A percentile compares a stretch with the other conserved stretches of the same genome.
phyloP scores from a whole-genome alignment of 2,888 invertebrate genomes.

The Lagria hirta region DNA sequence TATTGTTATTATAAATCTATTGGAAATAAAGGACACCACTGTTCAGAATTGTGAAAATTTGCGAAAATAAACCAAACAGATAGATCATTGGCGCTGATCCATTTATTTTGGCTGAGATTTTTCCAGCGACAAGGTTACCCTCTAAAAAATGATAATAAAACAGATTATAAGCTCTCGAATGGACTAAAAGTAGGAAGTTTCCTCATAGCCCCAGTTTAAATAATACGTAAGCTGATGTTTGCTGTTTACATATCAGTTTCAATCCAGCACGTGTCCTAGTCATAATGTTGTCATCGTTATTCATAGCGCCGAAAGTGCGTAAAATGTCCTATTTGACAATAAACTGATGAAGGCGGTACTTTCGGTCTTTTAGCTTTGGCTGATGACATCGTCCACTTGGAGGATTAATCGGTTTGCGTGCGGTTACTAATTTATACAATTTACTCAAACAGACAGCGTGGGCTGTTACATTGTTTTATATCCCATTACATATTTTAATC shows the following conservation, averaged over 20 bases:
- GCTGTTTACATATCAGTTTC: slow-evolving; percentile 5
- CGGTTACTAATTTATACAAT: slow-evolving; percentile 33
- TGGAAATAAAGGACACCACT: too few species aligned
- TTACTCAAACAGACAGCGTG: slow-evolving; percentile 33
- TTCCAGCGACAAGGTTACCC: slow-evolving; percentile 6
- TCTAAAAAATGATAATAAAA: too few species aligned
- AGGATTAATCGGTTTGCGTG: slow-evolving; percentile 31
- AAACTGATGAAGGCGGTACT: slow-evolving; percentile 12
- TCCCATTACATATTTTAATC: slow-evolving; percentile 24
- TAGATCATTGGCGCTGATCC: slow-evolving; percentile 16
- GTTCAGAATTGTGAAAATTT: slow-evolving; percentile 1
- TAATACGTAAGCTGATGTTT: slow-evolving; percentile 14
- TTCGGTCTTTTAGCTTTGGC: slow-evolving; percentile 8
- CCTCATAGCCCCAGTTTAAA: slow-evolving; percentile 16
- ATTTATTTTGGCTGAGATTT: slow-evolving; percentile 10
- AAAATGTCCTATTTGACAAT: slow-evolving; percentile 13
- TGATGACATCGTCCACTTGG: slow-evolving; percentile 13
- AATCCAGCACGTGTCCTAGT: slow-evolving; percentile 5
- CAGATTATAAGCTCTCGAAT: too few species aligned
- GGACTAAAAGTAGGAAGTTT: neutral
- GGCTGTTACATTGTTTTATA: slow-evolving; percentile 28
- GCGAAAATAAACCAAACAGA: slow-evolving; percentile 12
- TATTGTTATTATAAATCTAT: too few species aligned
- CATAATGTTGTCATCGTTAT: slow-evolving; percentile 23
- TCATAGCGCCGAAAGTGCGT: slow-evolving; percentile 16